phyloP scores from a whole-genome alignment of 1,140 invertebrate species.

The Drosophila sechellia region DNA sequence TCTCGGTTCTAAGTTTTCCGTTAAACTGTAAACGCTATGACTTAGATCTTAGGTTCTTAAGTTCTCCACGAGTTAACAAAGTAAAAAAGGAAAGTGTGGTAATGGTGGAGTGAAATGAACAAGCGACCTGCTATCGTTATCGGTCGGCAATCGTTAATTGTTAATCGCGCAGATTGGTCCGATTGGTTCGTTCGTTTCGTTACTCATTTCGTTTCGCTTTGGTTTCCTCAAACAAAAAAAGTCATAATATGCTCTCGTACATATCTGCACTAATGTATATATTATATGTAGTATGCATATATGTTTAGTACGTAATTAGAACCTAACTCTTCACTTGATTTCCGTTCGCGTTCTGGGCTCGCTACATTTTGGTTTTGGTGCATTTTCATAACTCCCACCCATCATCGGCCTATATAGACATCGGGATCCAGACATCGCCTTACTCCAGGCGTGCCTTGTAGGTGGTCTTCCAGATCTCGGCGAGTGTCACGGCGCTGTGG shows the following conservation, averaged over 20 bases:
- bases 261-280: slow-evolving; percentile 50
- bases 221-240: slow-evolving; percentile 47
- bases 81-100: slow-evolving; percentile 7
- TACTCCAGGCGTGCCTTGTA: slow-evolving; percentile 96
- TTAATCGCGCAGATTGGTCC: slow-evolving; percentile 45
- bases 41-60: slow-evolving; percentile 75
- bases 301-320: slow-evolving; percentile 74
- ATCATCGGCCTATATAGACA: slow-evolving; percentile 10
- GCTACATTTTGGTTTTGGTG: slow-evolving; percentile 68
- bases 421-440: slow-evolving; percentile 62
- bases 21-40: slow-evolving; percentile 68
- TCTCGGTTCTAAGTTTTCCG: not conserved
- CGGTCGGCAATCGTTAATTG: slow-evolving; percentile 17
- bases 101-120: slow-evolving; percentile 1
- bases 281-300: slow-evolving; percentile 59
- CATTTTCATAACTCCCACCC: slow-evolving; percentile 51
- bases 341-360: slow-evolving; percentile 58
- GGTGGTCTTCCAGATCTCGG: slow-evolving; percentile 99
- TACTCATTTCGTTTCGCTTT: slow-evolving; percentile 30
- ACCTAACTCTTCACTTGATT: slow-evolving; percentile 72
- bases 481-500: slow-evolving; percentile 98
- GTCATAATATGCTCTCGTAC: slow-evolving; percentile 19
- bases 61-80: slow-evolving; percentile 51
- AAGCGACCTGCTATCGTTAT: slow-evolving; percentile 12
- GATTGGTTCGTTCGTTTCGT: slow-evolving; percentile 34